Evolutionary conservation across 2,888 invertebrate species (phyloP), one percentile per base, ranked within the genome.

Genomic region (Corbicula japonica): DNA sequence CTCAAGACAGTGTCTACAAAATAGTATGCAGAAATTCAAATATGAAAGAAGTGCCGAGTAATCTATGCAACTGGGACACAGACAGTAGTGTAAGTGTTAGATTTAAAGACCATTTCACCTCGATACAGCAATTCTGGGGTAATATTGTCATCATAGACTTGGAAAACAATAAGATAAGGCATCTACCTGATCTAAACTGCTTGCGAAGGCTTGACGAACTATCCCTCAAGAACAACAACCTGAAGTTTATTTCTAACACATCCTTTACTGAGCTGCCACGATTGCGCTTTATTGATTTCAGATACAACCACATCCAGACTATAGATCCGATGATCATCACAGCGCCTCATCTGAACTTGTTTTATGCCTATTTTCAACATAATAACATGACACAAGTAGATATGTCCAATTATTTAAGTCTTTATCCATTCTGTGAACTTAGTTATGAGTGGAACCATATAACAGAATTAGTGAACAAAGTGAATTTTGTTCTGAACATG

Each of bases 41-140:
- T 8, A 21, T 75, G 54, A 68, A 52, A 3, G 69, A 75, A 54
- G 6, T 76, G 23, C 76, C 76, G 26, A 76, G 76, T 30, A 76
- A 76, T 41, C 35, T 76, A 12, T 76, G 76, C 41, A 56, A 58
- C 41, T 76, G 70, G 76, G 76, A 70, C 48, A 63, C 18, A 8
- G 28, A 63, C 18, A 18, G 30, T 1, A 21, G n/a, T 44, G 21
- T 66, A 8, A 6, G 34, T 3, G 54, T 32, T 23, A 44, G 4
- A 4, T 62, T n/a, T 46, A 30, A 23, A n/a, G 12, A 44, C 0
- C n/a, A 41, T 15, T 62, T 46, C 32, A 32, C 28, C 18, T 26
- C 23, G 1, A 30, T 46, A 26, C 2, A 58, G 48, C 10, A 8
- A 6, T 63, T 70, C 58, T 65, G 58, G 58, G 30, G 38, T 10